phyloP scores from a whole-genome alignment of 2,888 invertebrate genomes.

The Dynastes maya region DNA sequence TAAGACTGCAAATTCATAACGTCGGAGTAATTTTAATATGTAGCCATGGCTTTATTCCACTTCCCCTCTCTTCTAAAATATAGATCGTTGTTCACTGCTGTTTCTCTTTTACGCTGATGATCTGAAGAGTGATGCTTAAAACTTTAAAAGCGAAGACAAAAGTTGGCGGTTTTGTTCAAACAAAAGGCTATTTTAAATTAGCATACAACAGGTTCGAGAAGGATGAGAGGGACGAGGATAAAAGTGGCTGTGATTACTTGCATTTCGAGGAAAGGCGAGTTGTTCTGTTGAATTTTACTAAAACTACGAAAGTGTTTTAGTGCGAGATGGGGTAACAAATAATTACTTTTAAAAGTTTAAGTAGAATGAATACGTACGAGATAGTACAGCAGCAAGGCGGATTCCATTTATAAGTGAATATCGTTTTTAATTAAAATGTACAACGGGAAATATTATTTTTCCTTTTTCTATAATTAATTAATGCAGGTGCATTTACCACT shows the following conservation, averaged over 20 bases:
- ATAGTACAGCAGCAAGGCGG: slow-evolving; percentile 6
- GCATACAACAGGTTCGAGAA: slow-evolving; percentile 63
- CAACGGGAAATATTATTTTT: neutral
- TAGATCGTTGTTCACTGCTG: neutral
- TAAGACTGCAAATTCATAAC: slow-evolving; percentile 48
- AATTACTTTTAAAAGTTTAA: slow-evolving; percentile 48
- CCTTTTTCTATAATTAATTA: slow-evolving; percentile 35
- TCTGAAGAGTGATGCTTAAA: slow-evolving; percentile 62
- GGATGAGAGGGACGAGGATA: slow-evolving; percentile 41
- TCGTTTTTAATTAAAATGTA: slow-evolving; percentile 39
- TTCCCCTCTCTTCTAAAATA: neutral
- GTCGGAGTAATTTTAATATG: slow-evolving; percentile 65
- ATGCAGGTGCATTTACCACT: too few relatives aligned
- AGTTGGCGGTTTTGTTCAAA: slow-evolving; percentile 61
- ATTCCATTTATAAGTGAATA: slow-evolving; percentile 18
- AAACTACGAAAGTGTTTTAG: slow-evolving; percentile 35
- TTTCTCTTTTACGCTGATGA: slow-evolving; percentile 52
- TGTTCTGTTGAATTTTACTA: slow-evolving; percentile 9
- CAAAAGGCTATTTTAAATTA: slow-evolving; percentile 64
- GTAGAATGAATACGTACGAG: slow-evolving; percentile 12
- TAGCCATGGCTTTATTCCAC: slow-evolving; percentile 22
- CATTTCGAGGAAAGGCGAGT: slow-evolving; percentile 11
- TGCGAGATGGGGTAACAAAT: slow-evolving; percentile 42
- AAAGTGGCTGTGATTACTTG: slow-evolving; percentile 30
- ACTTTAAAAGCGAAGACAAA: slow-evolving; percentile 57